Base-by-base conservation (phyloP, 2,888 invertebrate species). In the Ophioninae sp. region DNA sequence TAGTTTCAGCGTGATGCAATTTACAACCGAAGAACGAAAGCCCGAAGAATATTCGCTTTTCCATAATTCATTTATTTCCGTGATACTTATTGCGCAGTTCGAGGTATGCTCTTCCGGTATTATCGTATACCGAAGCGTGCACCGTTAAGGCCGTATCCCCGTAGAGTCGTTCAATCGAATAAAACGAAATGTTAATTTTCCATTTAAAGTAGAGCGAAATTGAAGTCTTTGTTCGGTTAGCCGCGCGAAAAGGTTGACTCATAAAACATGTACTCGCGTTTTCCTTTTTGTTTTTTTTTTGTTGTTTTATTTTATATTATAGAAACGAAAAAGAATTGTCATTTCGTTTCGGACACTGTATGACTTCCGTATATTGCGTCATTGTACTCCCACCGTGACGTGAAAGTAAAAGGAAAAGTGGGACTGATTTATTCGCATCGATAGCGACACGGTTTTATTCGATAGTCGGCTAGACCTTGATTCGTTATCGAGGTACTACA, bases 11-110 rank as follows among this genome's bases (percentile, higher is more conserved):
- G 37, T 64, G 59, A 64, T 70, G 76, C 70, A 70, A 59, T 75
- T 81, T 61, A 59, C 20, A 76, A 70, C 20, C 62, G 70, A 76
- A 65, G 20, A 70, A 39, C 10, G 57, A 70, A 56, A 17, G 50
- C 41, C 13, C 56, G 30, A 59, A 76, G 65, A 70, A 75, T 76
- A 70, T 76, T 65, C 70, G 44, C 64, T 76, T 44, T 75, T 65
- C 44, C 64, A 76, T 70, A 65, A 76, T 72, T 81, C 70, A 76
- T 65, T 70, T 70, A 65, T 75, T 65, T 65, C 70, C 70, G 64
- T 44, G 37, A 77, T 69, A 70, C 64, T 74, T 57, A 64, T 39
- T 56, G 56, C 69, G 62, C 74, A 69, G 13, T 69, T 75, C 62
- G 17, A 23, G 17, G 50, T 10, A 17, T 39, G 37, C 21, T 44